Conservation (phyloP, 2,113 vertebrate genomes). For the Engraulis encrasicolus region DNA sequence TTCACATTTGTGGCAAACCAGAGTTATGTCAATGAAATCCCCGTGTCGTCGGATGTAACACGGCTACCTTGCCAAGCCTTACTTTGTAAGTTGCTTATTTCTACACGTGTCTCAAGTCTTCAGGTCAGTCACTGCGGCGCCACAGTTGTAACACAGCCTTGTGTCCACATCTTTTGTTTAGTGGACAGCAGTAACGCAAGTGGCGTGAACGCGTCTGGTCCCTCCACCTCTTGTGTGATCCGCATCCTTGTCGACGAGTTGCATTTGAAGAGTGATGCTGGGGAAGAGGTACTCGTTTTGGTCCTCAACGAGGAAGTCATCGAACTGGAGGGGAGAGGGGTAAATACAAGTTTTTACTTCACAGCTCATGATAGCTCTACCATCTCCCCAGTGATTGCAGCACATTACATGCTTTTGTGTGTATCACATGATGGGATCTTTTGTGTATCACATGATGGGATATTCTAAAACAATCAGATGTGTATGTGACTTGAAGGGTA, state of each 20-base stretch:
- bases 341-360: slow-evolving; percentile 60
- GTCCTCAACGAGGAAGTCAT: slow-evolving; percentile 89
- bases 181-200: slow-evolving; percentile 75
- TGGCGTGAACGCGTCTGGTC: slow-evolving; percentile 69
- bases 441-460: too few species aligned
- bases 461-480: too few species aligned
- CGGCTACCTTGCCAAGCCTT: slow-evolving; percentile 84
- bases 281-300: slow-evolving; percentile 79
- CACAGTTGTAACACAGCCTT: not conserved
- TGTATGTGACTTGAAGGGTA: too few species aligned
- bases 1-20: slow-evolving; percentile 77
- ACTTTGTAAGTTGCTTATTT: slow-evolving; percentile 79
- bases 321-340: slow-evolving; percentile 87
- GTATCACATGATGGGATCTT: not conserved
- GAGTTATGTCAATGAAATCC: slow-evolving; percentile 86
- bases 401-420: not conserved
- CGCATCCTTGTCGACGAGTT: slow-evolving; percentile 89
- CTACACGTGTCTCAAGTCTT: not conserved
- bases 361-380: too few species aligned
- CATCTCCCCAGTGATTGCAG: too few species aligned
- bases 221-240: slow-evolving; percentile 76
- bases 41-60: slow-evolving; percentile 83
- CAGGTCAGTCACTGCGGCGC: not conserved
- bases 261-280: slow-evolving; percentile 80
- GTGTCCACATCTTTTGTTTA: slow-evolving; percentile 52